These are phyloP conservation scores for Myocastor coypus DNA, from an alignment of 2,113 vertebrate species.

Conservation along the genomic window DNA sequence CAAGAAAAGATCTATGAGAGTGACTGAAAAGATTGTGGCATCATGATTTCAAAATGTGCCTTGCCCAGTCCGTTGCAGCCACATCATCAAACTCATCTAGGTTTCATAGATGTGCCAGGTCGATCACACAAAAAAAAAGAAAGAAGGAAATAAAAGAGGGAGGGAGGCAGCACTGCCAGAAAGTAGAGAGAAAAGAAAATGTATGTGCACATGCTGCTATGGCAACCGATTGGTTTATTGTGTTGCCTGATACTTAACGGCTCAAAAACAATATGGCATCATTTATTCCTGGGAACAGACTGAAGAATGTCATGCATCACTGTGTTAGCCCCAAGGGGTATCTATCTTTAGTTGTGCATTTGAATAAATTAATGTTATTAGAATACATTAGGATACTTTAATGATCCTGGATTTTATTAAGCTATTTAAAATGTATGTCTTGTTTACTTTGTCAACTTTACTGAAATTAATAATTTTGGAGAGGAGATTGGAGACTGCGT, in stretches of 20 bases:
- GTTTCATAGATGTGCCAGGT: slow-evolving; percentile 44
- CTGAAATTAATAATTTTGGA: slow-evolving; percentile 80
- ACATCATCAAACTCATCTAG: slow-evolving; percentile 49
- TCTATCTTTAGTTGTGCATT: slow-evolving; percentile 71
- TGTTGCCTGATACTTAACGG: neutral
- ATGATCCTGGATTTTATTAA: slow-evolving; percentile 79
- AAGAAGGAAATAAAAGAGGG: neutral
- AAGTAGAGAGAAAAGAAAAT: neutral
- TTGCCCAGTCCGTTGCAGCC: slow-evolving; percentile 56
- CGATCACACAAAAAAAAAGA: neutral
- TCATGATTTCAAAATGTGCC: slow-evolving; percentile 65
- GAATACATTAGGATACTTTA: slow-evolving; percentile 66
- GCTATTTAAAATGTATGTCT: slow-evolving; percentile 76
- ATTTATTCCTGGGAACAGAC: slow-evolving; percentile 26
- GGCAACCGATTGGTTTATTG: neutral
- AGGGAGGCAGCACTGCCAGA: neutral
- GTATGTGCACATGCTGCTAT: slow-evolving; percentile 52
- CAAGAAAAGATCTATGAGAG: slow-evolving; percentile 62
- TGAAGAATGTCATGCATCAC: slow-evolving; percentile 47
- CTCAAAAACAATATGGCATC: neutral
- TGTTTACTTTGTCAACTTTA: slow-evolving; percentile 80
- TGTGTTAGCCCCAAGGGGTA: slow-evolving; percentile 63
- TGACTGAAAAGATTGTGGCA: slow-evolving; percentile 50
- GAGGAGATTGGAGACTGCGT: slow-evolving; percentile 55
- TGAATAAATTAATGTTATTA: slow-evolving; percentile 71